Base-by-base conservation (phyloP, 2,113 vertebrate genomes). In the Tonatia bakeri region DNA sequence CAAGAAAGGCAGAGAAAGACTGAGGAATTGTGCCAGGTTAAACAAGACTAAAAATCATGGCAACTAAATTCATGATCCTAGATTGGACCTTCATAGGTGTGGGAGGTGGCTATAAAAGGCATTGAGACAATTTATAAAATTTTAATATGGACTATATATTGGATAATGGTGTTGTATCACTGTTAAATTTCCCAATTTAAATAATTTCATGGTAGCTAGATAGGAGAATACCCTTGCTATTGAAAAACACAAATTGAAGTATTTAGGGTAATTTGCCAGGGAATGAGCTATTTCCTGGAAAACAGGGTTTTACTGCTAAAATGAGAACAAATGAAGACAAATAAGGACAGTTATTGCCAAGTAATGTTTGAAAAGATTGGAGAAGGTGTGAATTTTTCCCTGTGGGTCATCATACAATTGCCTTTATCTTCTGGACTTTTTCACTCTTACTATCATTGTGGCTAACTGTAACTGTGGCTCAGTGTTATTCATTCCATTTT, bases 251-350 rank as follows among this genome's bases (percentile, higher is more conserved):
- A 89, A 14, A 61, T 5, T 72, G 8, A 94, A 72, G 40, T 92
- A 28, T 90, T 92, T 88, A 81, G 36, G 38, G 92, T 96, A 89
- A 54, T 89, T 93, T 80, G 87, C 81, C 38, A 28, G 45, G 4
- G 45, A 87, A 38, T 84, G 70, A 84, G 75, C 43, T 83, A 26
- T 96, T 97, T 95, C 83, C 45, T 73, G 67, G 65, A 54, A 92
- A 85, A 83, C 20, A 47, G 70, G 40, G 64, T 94, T 95, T 83
- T 76, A 84, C 70, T 84, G 64, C 73, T 93, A 91, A 95, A 96
- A 96, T 24, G 43, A 93, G 76, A 87, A 91, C 38, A 91, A 45
- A 70, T 82, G 47, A 72, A 70, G 76, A 80, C 36, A 96, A 93
- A 95, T 45, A 54, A 95, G 81, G 47, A 83, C 65, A 88, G 50